These are phyloP conservation scores for Pelusios castaneus DNA, from an alignment of 2,113 vertebrate genomes.

Conservation along the genomic window DNA sequence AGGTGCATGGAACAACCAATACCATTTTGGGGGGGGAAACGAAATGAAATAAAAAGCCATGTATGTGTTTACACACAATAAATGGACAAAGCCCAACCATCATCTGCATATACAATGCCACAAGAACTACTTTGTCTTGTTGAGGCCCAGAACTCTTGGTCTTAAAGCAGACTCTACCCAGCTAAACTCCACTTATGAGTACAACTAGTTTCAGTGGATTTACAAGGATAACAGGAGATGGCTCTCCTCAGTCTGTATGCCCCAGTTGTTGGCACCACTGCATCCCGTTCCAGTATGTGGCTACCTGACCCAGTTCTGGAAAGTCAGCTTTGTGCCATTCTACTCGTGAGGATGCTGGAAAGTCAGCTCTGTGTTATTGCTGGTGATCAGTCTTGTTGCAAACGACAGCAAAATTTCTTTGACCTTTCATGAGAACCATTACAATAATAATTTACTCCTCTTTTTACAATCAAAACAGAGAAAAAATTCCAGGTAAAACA, in stretches of 20 bases:
- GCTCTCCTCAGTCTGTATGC: not conserved
- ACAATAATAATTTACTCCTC: not conserved
- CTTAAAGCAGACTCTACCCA: not conserved
- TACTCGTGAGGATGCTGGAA: not conserved
- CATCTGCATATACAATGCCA: not conserved
- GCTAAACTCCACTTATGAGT: not conserved
- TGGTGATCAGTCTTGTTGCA: not conserved
- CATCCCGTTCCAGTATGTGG: not conserved
- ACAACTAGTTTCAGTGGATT: not conserved
- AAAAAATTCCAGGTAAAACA: not conserved
- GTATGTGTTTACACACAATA: not conserved
- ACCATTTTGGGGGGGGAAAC: not conserved
- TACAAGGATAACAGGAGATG: not conserved
- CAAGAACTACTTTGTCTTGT: not conserved
- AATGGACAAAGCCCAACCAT: not conserved
- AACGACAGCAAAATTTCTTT: not conserved
- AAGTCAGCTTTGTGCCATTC: not conserved
- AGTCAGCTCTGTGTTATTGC: accelerated
- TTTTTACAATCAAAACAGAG: not conserved
- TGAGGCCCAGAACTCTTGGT: not conserved
- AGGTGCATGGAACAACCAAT: not conserved
- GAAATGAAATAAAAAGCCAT: too few species aligned
- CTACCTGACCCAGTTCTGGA: not conserved
- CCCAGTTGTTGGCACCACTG: not conserved
- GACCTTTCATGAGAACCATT: not conserved